These are phyloP conservation scores for Chloroclystis v-ata DNA, from an alignment of 2,888 invertebrate species.

Conservation along the genomic window DNA sequence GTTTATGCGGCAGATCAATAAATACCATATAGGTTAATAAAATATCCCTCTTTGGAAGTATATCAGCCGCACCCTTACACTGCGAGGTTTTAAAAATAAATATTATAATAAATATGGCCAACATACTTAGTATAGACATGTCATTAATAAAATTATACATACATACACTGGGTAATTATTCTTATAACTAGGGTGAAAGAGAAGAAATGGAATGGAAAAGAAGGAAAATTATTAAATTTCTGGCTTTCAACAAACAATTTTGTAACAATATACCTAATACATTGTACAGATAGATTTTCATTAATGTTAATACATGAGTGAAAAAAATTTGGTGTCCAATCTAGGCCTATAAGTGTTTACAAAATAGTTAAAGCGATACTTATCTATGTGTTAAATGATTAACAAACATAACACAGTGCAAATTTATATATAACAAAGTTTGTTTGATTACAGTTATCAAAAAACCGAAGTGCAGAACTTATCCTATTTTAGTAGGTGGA, in stretches of 20 bases:
- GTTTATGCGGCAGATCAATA: too few species aligned
- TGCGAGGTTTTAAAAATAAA: conserved; percentile 58
- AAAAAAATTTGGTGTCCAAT: too few species aligned
- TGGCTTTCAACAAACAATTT: neutral
- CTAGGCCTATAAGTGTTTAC: too few species aligned
- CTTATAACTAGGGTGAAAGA: conserved; percentile 32
- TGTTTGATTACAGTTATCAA: too few species aligned
- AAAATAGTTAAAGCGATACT: too few species aligned
- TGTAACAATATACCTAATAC: conserved; percentile 1
- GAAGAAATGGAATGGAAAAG: conserved; percentile 47
- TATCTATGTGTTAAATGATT: too few species aligned
- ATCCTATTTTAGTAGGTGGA: too few species aligned
- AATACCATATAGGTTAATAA: neutral
- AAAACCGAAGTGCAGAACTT: too few species aligned
- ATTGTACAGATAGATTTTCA: neutral
- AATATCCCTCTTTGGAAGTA: neutral
- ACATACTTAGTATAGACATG: conserved; percentile 20
- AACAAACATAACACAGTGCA: too few species aligned
- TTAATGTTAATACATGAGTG: too few species aligned
- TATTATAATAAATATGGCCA: conserved; percentile 62
- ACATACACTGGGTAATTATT: conserved; percentile 21
- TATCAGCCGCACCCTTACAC: conserved; percentile 48
- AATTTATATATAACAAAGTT: too few species aligned
- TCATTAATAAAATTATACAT: conserved; percentile 25
- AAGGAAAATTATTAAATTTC: too few species aligned